Conservation (phyloP, 35 echinoderm and acorn worm species). For the Lytechinus pictus region DNA sequence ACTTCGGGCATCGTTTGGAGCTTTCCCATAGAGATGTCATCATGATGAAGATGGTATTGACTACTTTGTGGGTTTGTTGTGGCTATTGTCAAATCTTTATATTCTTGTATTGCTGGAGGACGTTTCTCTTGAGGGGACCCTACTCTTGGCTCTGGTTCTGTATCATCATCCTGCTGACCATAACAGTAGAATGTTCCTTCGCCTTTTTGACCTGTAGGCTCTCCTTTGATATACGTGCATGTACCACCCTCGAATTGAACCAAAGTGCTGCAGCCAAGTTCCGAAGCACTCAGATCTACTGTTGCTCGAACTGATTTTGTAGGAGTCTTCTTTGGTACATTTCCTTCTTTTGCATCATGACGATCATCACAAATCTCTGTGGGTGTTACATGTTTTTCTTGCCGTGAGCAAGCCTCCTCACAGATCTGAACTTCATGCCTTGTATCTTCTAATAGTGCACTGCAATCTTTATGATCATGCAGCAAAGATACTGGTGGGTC, state of each 20-base stretch:
- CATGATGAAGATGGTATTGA: neutral
- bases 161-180: neutral
- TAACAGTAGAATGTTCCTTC: neutral
- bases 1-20: neutral
- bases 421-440: neutral
- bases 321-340: neutral
- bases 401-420: neutral
- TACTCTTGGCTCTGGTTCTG: neutral
- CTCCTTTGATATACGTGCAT: neutral
- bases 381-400: neutral
- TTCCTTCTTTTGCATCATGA: neutral
- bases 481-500: neutral
- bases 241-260: neutral
- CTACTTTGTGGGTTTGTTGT: neutral
- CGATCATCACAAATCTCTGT: neutral
- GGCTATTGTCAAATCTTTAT: neutral
- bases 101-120: neutral
- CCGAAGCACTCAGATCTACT: neutral
- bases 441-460: neutral
- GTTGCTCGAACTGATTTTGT: neutral
- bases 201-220: neutral
- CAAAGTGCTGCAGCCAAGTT: neutral
- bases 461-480: neutral
- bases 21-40: too few relatives aligned
- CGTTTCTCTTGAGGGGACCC: neutral